phyloP scores from a whole-genome alignment of 2,113 vertebrate species.

The Laticauda laticaudata region DNA sequence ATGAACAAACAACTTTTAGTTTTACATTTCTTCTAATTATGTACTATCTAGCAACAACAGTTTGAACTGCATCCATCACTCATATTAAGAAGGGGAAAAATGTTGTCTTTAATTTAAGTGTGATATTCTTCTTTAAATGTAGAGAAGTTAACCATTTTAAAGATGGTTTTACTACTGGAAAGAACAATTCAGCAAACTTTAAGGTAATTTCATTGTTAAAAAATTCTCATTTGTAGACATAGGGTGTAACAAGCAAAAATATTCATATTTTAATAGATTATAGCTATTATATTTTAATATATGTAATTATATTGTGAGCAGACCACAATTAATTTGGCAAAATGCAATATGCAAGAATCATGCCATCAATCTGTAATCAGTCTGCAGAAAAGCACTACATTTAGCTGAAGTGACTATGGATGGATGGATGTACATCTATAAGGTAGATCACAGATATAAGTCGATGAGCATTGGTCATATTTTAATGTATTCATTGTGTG shows the following conservation, averaged over 20 bases:
- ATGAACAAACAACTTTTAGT: accelerated
- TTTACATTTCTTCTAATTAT: neutral
- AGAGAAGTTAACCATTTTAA: neutral
- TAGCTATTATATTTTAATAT: neutral
- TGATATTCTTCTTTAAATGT: neutral
- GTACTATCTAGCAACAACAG: neutral
- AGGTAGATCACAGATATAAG: neutral
- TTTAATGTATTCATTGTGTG: neutral
- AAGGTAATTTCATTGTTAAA: neutral
- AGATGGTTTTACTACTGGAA: neutral
- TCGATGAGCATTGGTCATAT: neutral
- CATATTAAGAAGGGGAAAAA: neutral
- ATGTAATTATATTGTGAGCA: neutral
- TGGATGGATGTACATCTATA: neutral
- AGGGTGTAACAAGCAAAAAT: neutral
- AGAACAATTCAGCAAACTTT: neutral
- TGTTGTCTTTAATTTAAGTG: neutral
- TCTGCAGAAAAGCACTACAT: neutral
- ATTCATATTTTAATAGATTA: neutral
- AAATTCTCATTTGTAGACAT: neutral
- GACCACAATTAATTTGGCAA: neutral
- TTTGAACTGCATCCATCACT: neutral
- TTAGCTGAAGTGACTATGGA: neutral
- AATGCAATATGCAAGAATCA: neutral
- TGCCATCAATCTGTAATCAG: accelerated